Percentiles rank a stretch among this genome's conserved stretches.
Evolutionary conservation across 2,888 invertebrate species (phyloP).

Genomic region (Ephialtes manifestator): DNA sequence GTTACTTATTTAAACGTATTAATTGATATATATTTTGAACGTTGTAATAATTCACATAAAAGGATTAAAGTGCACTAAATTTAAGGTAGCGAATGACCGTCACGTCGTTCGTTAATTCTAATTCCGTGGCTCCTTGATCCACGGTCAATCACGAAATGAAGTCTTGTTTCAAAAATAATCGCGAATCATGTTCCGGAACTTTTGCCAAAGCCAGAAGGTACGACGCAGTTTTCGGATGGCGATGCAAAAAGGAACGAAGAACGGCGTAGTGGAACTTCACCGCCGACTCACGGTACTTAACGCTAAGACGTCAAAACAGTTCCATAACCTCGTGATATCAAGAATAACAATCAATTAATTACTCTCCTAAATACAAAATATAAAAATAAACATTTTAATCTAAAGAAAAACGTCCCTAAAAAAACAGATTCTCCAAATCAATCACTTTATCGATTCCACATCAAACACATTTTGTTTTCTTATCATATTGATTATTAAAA

Average conservation of each 20-base stretch:
- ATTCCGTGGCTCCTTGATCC: constrained; percentile 44
- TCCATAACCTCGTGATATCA: not conserved
- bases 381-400: no score
- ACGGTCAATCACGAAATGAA: constrained; percentile 57
- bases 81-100: constrained; percentile 15
- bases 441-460: no score
- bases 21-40: no score
- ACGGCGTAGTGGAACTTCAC: not conserved
- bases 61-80: not conserved
- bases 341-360: not conserved
- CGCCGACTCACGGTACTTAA: not conserved
- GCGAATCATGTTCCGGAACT: constrained; percentile 67
- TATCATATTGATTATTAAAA: no score
- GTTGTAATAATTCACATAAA: no score
- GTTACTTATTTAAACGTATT: no score
- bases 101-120: constrained; percentile 26
- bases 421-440: no score
- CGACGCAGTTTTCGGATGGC: constrained; percentile 64
- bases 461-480: no score
- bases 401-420: no score
- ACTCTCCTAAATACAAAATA: not conserved
- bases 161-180: constrained; percentile 73
- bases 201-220: constrained; percentile 68
- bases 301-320: constrained; percentile 15
- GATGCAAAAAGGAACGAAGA: constrained; percentile 41